A percentile compares a stretch with the other conserved stretches of the same genome.
phyloP scores from a whole-genome alignment of 2,888 invertebrate species.

The Leucozona laternaria region DNA sequence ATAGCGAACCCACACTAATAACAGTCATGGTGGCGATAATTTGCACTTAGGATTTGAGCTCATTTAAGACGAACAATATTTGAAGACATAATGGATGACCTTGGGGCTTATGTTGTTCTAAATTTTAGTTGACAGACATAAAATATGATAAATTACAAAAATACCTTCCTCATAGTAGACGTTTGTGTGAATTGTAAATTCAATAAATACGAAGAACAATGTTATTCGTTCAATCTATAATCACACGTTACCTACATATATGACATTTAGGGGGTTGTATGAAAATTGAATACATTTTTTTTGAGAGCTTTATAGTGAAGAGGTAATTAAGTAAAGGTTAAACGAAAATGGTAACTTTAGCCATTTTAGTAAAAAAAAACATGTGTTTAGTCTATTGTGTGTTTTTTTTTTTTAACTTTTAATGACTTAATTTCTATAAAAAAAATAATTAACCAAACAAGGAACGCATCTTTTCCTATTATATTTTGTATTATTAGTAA shows the following conservation, averaged over 20 bases:
- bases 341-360: no score
- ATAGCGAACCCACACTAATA: neutral
- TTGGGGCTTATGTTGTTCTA: neutral
- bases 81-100: constrained; percentile 1
- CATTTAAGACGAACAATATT: neutral
- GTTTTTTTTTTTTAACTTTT: neutral
- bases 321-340: neutral
- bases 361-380: neutral
- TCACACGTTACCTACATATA: neutral
- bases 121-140: constrained; percentile 8
- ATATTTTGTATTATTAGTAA: neutral
- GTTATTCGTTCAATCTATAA: neutral
- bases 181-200: neutral
- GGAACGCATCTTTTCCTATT: neutral
- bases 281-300: neutral
- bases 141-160: neutral
- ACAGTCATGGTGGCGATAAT: neutral
- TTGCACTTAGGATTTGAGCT: constrained; percentile 6
- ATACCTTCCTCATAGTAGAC: neutral
- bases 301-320: neutral
- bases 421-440: neutral
- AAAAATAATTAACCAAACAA: neutral
- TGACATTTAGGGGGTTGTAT: neutral
- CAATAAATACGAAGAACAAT: neutral
- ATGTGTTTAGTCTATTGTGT: neutral